Evolutionary conservation across 2,113 vertebrate species (phyloP), one percentile per base, ranked within the genome.

Genomic region (Toxostoma redivivum): DNA sequence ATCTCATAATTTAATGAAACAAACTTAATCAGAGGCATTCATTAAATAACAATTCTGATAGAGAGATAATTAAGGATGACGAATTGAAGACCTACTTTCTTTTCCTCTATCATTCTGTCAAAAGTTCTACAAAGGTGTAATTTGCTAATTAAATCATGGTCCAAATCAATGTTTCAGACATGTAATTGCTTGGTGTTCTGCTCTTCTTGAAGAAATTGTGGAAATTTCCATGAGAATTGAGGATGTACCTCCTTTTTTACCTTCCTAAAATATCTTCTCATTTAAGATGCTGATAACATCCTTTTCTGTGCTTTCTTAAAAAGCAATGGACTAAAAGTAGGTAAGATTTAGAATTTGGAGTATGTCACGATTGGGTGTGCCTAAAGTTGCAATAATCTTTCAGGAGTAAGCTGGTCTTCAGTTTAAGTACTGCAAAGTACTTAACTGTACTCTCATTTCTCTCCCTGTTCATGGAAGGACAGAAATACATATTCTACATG

Each of bases 1-100:
- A 86, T 95, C 85, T 93, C 37, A 38, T 69, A 79, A 90, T 90
- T 69, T 94, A 90, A 93, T 64, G 42, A 93, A 93, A 95, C 30
- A 94, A 91, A 88, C 70, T 91, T 82, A 91, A 92, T 94, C 94
- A 90, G 91, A 94, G 74, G 35, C 17, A 4, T 91, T 91, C 35
- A 94, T 96, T 95, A 95, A 95, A 92, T 86, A 94, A 81, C 81
- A 94, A 92, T 95, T 95, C 81, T 0, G 16, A 88, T 90, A 92
- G 2, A 4, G 58, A 95, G 95, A 91, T 95, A 94, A 94, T 77
- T 95, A 58, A 81, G 67, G 90, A 80, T 94, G 78, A 95, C 47
- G 94, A 96, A 95, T 90, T 92, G 94, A 94, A 91, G 35, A 60
- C 51, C 51, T 88, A 58, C 69, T 90, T 94, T 93, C 45, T 93